phyloP scores from a whole-genome alignment of 2,797 vertebrate genomes.

The Alca torda region DNA sequence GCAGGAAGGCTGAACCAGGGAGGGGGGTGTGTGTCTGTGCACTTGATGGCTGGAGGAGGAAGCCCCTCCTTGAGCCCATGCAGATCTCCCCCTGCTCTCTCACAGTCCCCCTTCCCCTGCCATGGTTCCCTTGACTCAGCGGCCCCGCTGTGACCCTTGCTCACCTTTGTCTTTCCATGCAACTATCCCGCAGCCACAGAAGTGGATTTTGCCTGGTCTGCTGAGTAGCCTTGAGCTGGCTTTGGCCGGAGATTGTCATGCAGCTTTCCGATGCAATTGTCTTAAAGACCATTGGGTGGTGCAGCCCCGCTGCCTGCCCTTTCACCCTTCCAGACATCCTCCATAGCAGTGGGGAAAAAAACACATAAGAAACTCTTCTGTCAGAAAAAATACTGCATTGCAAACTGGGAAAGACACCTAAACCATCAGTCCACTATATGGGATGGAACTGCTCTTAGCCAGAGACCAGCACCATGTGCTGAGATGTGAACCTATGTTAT shows the following conservation, averaged over 20 bases:
- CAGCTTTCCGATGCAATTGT: neutral
- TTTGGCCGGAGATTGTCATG: neutral
- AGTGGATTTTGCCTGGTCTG: neutral
- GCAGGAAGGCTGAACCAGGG: neutral
- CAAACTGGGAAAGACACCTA: neutral
- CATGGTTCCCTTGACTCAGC: fast-evolving
- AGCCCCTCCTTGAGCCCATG: neutral
- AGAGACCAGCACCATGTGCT: neutral
- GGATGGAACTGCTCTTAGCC: neutral
- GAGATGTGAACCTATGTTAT: neutral
- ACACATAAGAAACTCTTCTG: neutral
- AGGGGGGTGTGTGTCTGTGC: too few relatives aligned
- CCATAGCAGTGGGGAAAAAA: neutral
- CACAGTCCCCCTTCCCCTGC: neutral
- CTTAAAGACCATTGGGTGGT: neutral
- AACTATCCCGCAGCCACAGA: neutral
- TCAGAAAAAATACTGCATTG: neutral
- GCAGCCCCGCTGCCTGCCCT: neutral
- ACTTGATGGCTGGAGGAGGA: neutral
- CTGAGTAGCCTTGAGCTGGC: neutral
- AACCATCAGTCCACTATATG: neutral
- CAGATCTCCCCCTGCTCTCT: neutral
- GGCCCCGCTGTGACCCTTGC: neutral
- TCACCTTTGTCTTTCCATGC: neutral
- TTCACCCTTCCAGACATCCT: neutral